Percentiles rank a stretch among this genome's conserved stretches.
Conservation (phyloP, 2,113 vertebrate species). For the Corythoichthys haematopterus region DNA sequence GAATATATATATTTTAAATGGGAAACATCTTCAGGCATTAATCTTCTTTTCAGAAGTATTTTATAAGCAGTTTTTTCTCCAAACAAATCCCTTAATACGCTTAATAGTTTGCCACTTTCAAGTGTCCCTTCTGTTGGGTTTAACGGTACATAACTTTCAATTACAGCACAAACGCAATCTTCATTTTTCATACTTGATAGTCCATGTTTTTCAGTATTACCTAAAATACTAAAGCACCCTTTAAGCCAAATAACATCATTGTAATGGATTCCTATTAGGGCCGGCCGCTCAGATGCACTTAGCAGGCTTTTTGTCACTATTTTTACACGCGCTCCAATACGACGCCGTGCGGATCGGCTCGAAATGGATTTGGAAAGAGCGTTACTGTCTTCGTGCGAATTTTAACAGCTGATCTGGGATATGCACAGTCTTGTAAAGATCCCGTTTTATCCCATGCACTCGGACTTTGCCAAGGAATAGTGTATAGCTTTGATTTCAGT, state of each 20-base stretch:
- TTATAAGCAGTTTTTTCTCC: neutral
- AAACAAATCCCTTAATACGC: neutral
- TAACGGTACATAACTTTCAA: neutral
- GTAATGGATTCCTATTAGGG: neutral
- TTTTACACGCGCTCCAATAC: neutral
- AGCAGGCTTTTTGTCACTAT: neutral
- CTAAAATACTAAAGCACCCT: neutral
- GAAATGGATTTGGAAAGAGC: neutral
- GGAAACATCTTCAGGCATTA: neutral
- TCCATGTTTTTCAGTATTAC: neutral
- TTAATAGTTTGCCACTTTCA: neutral
- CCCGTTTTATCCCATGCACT: conserved; percentile 44
- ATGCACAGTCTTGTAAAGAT: conserved; percentile 34
- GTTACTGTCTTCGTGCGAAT: neutral
- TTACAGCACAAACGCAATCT: no score
- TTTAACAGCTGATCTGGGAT: conserved; percentile 4
- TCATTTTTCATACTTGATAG: neutral
- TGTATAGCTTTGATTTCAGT: conserved; percentile 25
- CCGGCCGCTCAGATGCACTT: neutral
- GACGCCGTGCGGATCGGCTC: neutral
- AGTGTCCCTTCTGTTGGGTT: neutral
- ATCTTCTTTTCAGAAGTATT: neutral
- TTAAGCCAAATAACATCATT: neutral
- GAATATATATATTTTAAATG: neutral
- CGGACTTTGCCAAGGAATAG: conserved; percentile 43